A percentile compares a stretch with the other conserved stretches of the same genome.
Evolutionary conservation across 2,888 invertebrate genomes (phyloP).

Genomic region (Germaria angustata): DNA sequence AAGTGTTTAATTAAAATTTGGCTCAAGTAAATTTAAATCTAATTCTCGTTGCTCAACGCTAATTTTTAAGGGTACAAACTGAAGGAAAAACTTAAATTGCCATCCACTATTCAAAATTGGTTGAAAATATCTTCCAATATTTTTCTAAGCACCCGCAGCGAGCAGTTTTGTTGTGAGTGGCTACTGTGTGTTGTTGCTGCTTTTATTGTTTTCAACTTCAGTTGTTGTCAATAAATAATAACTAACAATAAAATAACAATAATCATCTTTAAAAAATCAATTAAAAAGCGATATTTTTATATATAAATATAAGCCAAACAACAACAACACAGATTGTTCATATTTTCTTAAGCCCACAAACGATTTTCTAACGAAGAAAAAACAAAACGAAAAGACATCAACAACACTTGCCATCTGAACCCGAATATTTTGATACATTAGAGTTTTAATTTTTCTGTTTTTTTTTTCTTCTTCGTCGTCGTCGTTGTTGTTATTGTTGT

Average conservation of each 20-base stretch:
- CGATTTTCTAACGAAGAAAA: neutral
- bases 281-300: slow-evolving; percentile 54
- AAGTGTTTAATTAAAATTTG: too few species aligned
- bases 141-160: slow-evolving; percentile 19
- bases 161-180: neutral
- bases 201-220: slow-evolving; percentile 29
- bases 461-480: neutral
- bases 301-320: slow-evolving; percentile 1
- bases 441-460: too few species aligned
- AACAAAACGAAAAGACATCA: slow-evolving; percentile 38
- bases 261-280: slow-evolving; percentile 54
- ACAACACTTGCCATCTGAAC: slow-evolving; percentile 61
- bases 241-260: slow-evolving; percentile 38
- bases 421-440: slow-evolving; percentile 41
- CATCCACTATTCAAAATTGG: too few species aligned
- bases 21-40: too few species aligned
- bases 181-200: slow-evolving; percentile 51
- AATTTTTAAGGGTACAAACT: too few species aligned
- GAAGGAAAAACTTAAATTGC: neutral
- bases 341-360: slow-evolving; percentile 21
- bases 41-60: too few species aligned
- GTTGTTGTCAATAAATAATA: slow-evolving; percentile 58
- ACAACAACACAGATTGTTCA: neutral
- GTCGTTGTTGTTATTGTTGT: neutral
- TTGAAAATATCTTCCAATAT: neutral